Evolutionary conservation across 2,888 invertebrate genomes (phyloP), one percentile per base, ranked within the genome.

Genomic region (Drosophila borealis): DNA sequence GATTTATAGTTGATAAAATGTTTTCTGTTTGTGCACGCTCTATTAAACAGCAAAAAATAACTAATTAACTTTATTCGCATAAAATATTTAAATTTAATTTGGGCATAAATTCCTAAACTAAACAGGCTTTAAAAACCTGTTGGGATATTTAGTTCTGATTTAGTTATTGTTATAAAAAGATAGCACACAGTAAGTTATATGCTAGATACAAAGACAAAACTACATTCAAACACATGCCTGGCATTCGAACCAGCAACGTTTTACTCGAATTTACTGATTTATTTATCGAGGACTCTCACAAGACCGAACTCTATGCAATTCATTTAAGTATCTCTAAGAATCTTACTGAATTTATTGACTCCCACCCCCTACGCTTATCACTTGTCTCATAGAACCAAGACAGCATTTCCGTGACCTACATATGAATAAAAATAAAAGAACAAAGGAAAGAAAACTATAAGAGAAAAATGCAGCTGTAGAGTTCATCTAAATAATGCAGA

Each of bases 361-460:
- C 41, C 25, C 41, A 42, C 14, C 44, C 44, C 37, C 34, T 33
- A 3, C 21, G 39, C 51, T 53, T 21, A 37, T 54, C 36, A 62
- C 42, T 46, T 63, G 59, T 68, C 49, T 54, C 21, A 14, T 4
- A n/a, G n/a, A 33, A 25, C 14, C 29, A 19, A 41, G 73, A 39
- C 42, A 45, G 59, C 39, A 46, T 57, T 75, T 67, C 44, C 60
- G 57, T 75, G 73, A 75, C 78, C 75, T 53, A 75, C 29, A 57
- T 64, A 70, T 33, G 48, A 67, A 49, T 50, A 42, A 34, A 41
- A 54, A 72, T 53, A 14, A 49, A 36, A 33, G 42, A 62, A 61
- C 10, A 49, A 36, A 36, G 36, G 13, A 36, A 13, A 36, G 36
- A 46, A 9, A 5, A 13, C 25, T 21, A 14, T 10, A 37, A 71